Base-by-base conservation (phyloP, 92 coral and sea anemone genomes). In the Paragorgia papillata region DNA sequence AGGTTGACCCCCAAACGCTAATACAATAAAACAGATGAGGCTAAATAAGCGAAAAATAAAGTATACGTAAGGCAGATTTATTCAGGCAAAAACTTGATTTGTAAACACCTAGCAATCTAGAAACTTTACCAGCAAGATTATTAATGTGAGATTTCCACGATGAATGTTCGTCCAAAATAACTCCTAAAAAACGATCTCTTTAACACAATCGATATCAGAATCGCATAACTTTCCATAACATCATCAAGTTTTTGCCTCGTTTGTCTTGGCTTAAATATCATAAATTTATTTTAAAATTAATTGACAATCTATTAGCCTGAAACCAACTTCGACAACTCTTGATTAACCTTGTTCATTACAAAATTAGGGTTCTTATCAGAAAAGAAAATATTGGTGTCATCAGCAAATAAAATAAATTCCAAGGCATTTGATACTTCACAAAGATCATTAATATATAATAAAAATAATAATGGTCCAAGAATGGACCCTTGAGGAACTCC, bases 401-500 rank as follows among this genome's bases (percentile, higher is more conserved):
- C 79, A 30, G 79, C 84, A 66, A 80, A 80, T 41, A 77, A 48
- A 15, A 65, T 32, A 50, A 77, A 64, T 28, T 77, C 78, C 40
- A 78, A 49, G 82, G 82, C 78, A 25, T n/a, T 75, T 46, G 82
- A 82, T 34, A 73, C 82, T 31, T 62, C 65, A 82, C 86, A 57
- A 41, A 60, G 70, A 62, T 82, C 86, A 62, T 82, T 82, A 22
- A 82, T 82, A 74, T 82, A 74, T 22, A 74, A 28, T n/a, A 82
- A 49, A 74, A 82, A 82, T 15, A 82, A 61, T 9, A 81, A 56
- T 4, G 85, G 85, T 7, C 85, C 82, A 27, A 81, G 82, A 17
- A 82, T 64, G 31, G 81, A 73, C 30, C 86, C 86, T 50, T 82
- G 86, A 44, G 86, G 86, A 49, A 82, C 82, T 39, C 86, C 86